phyloP scores from a whole-genome alignment of 2,888 invertebrate genomes.

The Pedicia rivosa region DNA sequence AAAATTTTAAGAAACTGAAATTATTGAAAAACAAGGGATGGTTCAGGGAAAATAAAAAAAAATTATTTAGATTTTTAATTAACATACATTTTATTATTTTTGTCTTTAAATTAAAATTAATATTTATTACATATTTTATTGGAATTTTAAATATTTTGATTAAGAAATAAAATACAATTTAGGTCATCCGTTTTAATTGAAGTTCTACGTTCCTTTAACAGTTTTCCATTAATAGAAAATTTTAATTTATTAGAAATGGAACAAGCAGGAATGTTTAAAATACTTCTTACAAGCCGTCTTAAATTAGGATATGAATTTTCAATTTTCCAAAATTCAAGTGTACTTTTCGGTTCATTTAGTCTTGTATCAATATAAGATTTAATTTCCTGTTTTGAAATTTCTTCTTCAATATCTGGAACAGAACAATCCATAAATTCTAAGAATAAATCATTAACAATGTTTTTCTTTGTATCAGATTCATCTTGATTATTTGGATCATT shows the following conservation, averaged over 20 bases:
- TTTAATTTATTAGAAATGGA: slow-evolving; percentile 3
- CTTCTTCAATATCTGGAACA: slow-evolving; percentile 8
- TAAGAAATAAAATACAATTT: slow-evolving; percentile 3
- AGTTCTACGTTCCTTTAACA: neutral
- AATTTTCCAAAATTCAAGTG: slow-evolving; percentile 5
- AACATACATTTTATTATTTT: no score
- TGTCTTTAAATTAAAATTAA: no score
- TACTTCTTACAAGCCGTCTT: slow-evolving; percentile 6
- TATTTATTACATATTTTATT: no score
- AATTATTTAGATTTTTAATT: no score
- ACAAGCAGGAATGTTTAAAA: slow-evolving; percentile 9
- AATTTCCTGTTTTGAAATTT: slow-evolving; percentile 8
- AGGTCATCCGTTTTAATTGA: slow-evolving; percentile 3
- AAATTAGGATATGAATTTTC: slow-evolving; percentile 8
- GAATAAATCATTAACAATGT: slow-evolving; percentile 6
- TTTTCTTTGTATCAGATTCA: slow-evolving; percentile 7
- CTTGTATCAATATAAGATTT: slow-evolving; percentile 1
- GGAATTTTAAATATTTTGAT: slow-evolving; percentile 4
- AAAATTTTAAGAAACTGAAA: no score
- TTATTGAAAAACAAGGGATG: no score
- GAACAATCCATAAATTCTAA: slow-evolving; percentile 9
- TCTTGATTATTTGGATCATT: neutral
- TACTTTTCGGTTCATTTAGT: neutral
- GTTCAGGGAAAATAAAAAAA: no score
- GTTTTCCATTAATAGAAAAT: slow-evolving; percentile 1